Conservation (phyloP, 2,888 invertebrate species). For the Drosophila engyochracea region DNA sequence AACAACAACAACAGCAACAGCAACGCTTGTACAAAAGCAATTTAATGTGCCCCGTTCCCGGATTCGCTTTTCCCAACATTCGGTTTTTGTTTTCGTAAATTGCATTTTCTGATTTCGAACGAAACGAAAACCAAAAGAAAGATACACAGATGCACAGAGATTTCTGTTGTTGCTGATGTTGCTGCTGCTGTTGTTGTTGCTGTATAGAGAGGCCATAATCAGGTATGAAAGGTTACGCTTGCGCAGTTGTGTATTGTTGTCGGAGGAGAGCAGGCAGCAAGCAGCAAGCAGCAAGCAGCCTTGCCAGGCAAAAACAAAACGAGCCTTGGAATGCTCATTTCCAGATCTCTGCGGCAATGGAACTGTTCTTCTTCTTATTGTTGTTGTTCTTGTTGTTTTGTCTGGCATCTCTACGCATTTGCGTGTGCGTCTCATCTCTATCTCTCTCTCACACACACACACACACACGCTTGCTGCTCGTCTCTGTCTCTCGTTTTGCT, state of each 20-base stretch:
- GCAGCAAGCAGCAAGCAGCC: slow-evolving; percentile 14
- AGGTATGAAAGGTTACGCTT: slow-evolving; percentile 81
- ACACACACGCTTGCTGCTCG: not conserved
- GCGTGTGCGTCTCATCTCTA: slow-evolving; percentile 39
- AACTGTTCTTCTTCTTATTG: slow-evolving; percentile 25
- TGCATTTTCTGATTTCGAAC: slow-evolving; percentile 79
- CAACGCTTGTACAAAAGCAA: slow-evolving; percentile 50
- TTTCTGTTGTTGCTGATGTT: slow-evolving; percentile 1
- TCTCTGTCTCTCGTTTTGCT: slow-evolving; percentile 11
- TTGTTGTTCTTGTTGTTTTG: slow-evolving; percentile 1
- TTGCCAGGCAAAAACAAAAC: slow-evolving; percentile 15
- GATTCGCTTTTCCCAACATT: slow-evolving; percentile 47
- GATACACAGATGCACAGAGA: slow-evolving; percentile 9
- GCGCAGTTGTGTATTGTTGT: slow-evolving; percentile 68
- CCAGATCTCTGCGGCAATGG: slow-evolving; percentile 26
- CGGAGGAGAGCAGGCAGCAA: slow-evolving; percentile 24
- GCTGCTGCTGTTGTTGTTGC: not conserved
- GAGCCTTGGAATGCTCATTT: slow-evolving; percentile 74
- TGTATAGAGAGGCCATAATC: slow-evolving; percentile 61
- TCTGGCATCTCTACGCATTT: slow-evolving; percentile 61
- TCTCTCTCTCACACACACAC: not conserved
- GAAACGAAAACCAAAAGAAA: slow-evolving; percentile 53
- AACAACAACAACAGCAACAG: slow-evolving; percentile 4
- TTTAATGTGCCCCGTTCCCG: slow-evolving; percentile 51
- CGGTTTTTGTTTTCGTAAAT: slow-evolving; percentile 72